phyloP scores from a whole-genome alignment of 2,888 invertebrate genomes.

The Epicampocera succincta region DNA sequence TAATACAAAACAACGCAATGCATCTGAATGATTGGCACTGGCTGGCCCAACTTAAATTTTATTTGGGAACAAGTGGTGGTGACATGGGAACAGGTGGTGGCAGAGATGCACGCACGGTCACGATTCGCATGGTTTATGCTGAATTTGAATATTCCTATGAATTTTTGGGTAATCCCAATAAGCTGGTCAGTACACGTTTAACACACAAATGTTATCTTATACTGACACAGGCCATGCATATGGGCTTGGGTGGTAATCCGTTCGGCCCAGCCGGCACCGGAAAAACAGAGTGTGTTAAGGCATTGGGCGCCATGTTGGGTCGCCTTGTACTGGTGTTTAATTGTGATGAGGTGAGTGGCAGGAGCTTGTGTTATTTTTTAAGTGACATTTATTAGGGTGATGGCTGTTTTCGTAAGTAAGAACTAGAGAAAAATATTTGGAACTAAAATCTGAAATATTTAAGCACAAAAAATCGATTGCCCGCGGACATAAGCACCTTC shows the following conservation, averaged over 20 bases:
- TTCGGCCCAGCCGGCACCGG: slow-evolving; percentile 99
- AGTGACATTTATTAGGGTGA: not conserved
- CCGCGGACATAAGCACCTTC: too few relatives aligned
- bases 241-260: slow-evolving; percentile 98
- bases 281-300: slow-evolving; percentile 99
- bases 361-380: not conserved
- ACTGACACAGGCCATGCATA: slow-evolving; percentile 96
- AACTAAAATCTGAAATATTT: not conserved
- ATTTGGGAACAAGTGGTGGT: slow-evolving; percentile 81
- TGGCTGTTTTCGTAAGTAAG: slow-evolving; percentile 4
- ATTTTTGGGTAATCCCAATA: slow-evolving; percentile 97
- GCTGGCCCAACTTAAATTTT: slow-evolving; percentile 96
- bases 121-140: slow-evolving; percentile 93
- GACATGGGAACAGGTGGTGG: slow-evolving; percentile 5
- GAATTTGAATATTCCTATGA: slow-evolving; percentile 98
- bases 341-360: slow-evolving; percentile 93
- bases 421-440: not conserved
- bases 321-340: slow-evolving; percentile 97
- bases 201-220: slow-evolving; percentile 99
- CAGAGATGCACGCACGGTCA: slow-evolving; percentile 71
- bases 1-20: slow-evolving; percentile 87
- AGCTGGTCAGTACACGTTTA: slow-evolving; percentile 96
- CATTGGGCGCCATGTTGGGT: slow-evolving; percentile 93
- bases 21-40: slow-evolving; percentile 92
- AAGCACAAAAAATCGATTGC: too few relatives aligned